These are phyloP conservation scores for Orius insidiosus DNA, from an alignment of 1,140 invertebrate species.

Conservation along the genomic window DNA sequence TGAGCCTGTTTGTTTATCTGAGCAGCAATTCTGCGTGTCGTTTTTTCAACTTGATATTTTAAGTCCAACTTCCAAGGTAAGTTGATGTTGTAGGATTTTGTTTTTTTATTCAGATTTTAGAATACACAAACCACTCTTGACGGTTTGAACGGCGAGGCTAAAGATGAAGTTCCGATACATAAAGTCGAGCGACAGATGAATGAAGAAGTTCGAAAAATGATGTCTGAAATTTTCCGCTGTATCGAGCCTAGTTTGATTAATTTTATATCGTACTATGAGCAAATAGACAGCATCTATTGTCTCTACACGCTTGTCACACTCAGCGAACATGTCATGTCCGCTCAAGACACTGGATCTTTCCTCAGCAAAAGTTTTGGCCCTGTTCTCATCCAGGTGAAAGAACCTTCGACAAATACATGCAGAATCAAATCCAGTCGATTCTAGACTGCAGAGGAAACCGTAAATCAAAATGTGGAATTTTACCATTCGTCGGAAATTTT, in stretches of 20 bases:
- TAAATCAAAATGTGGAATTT: conserved; percentile 75
- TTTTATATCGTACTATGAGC: conserved; percentile 72
- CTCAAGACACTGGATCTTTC: conserved; percentile 81
- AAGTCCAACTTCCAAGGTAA: conserved; percentile 28
- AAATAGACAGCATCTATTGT: conserved; percentile 79
- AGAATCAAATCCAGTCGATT: conserved; percentile 66
- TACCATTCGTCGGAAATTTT: conserved; percentile 83
- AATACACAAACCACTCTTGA: conserved; percentile 37
- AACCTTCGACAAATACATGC: conserved; percentile 86
- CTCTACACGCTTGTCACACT: conserved; percentile 80
- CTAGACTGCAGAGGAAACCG: conserved; percentile 52
- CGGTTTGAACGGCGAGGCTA: conserved; percentile 17
- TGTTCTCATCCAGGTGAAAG: conserved; percentile 83
- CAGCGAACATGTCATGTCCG: conserved; percentile 76
- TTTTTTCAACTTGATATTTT: conserved; percentile 77
- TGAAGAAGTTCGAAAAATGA: conserved; percentile 65
- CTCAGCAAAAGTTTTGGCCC: conserved; percentile 78
- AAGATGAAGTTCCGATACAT: conserved; percentile 32
- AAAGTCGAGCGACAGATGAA: conserved; percentile 51
- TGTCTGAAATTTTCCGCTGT: conserved; percentile 70
- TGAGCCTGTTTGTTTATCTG: conserved; percentile 79
- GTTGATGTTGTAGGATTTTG: conserved; percentile 4
- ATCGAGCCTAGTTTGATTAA: conserved; percentile 70
- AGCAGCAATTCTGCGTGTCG: conserved; percentile 87
- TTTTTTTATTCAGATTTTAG: conserved; percentile 20